These are phyloP conservation scores for Chymomyza fuscimana DNA, from an alignment of 2,888 invertebrate genomes.

Conservation along the genomic window DNA sequence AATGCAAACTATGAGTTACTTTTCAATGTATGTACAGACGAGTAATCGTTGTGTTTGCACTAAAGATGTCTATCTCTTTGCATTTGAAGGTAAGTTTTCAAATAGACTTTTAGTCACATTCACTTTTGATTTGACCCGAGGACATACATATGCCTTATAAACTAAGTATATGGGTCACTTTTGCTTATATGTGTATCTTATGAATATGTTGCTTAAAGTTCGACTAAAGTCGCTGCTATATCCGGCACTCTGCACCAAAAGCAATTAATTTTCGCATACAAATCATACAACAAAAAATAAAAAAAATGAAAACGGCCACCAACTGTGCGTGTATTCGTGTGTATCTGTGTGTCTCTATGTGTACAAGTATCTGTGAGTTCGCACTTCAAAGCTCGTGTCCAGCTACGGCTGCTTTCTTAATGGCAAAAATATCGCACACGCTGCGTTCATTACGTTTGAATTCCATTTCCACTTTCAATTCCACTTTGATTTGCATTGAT, in stretches of 20 bases:
- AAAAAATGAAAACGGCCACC: conserved; percentile 1
- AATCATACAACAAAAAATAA: not conserved
- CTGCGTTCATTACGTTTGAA: conserved; percentile 7
- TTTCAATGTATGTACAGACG: conserved; percentile 23
- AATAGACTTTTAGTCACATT: conserved; percentile 38
- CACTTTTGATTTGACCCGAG: conserved; percentile 59
- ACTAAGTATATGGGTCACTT: conserved; percentile 53
- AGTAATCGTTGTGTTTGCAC: conserved; percentile 37
- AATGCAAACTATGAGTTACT: conserved; percentile 40
- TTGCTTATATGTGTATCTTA: conserved; percentile 7
- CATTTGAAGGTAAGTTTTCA: conserved; percentile 63
- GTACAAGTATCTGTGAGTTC: not conserved
- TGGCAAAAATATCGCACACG: not conserved
- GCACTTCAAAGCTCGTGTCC: not conserved
- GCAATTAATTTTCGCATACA: conserved; percentile 34
- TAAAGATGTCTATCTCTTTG: conserved; percentile 58
- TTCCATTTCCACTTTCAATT: not conserved
- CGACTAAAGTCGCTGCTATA: conserved; percentile 14
- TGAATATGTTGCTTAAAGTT: conserved; percentile 45
- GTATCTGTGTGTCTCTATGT: not conserved
- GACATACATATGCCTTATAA: not conserved
- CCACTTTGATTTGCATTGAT: conserved; percentile 2
- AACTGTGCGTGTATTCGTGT: not conserved
- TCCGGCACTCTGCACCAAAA: conserved; percentile 8
- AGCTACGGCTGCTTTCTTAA: not conserved